These are phyloP conservation scores for Drosophila lutescens DNA, from an alignment of 2,888 invertebrate genomes.

Conservation along the genomic window DNA sequence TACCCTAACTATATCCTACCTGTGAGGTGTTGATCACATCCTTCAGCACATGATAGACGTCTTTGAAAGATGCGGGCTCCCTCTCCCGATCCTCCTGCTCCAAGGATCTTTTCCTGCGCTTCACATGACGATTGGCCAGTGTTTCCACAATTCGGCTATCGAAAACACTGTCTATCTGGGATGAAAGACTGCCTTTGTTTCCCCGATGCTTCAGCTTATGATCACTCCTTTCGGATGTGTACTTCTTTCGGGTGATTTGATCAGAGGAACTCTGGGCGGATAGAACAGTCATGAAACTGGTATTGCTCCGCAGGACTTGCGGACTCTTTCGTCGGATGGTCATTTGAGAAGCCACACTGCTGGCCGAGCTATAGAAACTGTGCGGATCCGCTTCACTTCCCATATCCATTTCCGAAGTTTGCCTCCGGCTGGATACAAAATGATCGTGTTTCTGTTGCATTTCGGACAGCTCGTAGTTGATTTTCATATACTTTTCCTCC, in stretches of 20 bases:
- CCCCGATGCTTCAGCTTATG: conserved; percentile 25
- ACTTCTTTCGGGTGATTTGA: conserved; percentile 14
- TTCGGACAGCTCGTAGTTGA: conserved; percentile 78
- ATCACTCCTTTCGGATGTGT: background rate
- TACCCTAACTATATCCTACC: background rate
- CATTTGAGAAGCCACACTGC: conserved; percentile 61
- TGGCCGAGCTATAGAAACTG: conserved; percentile 42
- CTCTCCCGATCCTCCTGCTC: conserved; percentile 44
- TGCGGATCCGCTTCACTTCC: conserved; percentile 33
- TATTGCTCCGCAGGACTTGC: conserved; percentile 62
- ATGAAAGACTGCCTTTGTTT: background rate
- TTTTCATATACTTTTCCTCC: conserved; percentile 79
- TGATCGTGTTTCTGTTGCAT: conserved; percentile 79
- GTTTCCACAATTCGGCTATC: conserved; percentile 33
- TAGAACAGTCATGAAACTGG: conserved; percentile 67
- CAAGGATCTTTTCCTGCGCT: conserved; percentile 10
- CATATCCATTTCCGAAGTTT: conserved; percentile 8
- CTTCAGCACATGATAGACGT: conserved; percentile 69
- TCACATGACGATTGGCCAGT: conserved; percentile 21
- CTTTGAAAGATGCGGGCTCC: conserved; percentile 51
- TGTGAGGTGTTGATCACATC: conserved; percentile 66
- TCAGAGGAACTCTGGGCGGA: conserved; percentile 49
- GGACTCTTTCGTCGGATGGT: conserved; percentile 63
- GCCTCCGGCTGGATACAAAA: conserved; percentile 54
- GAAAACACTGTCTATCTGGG: conserved; percentile 8